Conservation (phyloP, 2,797 vertebrate genomes). For the Onychomys arenicola region DNA sequence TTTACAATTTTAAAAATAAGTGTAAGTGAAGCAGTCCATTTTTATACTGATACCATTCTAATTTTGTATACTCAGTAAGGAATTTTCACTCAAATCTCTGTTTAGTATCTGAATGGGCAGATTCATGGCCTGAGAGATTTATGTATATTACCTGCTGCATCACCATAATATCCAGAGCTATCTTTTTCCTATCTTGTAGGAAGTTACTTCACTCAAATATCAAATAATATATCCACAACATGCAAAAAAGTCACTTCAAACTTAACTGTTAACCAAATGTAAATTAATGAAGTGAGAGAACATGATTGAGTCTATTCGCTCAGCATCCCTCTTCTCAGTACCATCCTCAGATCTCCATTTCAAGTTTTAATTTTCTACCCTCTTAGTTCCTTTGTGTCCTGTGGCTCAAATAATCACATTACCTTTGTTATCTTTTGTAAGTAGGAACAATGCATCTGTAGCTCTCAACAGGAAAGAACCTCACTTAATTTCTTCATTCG, state of each 20-base stretch:
- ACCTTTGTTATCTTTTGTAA: not conserved
- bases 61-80: not conserved
- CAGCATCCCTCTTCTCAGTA: not conserved
- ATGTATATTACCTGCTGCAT: not conserved
- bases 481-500: conserved; percentile 6
- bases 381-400: not conserved
- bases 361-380: not conserved
- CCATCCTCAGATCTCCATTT: not conserved
- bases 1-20: conserved; percentile 28
- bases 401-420: not conserved
- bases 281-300: not conserved
- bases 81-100: not conserved
- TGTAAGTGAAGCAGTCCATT: not conserved
- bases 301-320: not conserved
- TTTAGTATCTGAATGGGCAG: not conserved
- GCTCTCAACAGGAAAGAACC: not conserved
- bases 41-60: not conserved
- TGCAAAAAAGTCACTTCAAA: not conserved
- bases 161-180: not conserved
- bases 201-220: not conserved
- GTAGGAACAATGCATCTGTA: not conserved
- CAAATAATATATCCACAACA: not conserved
- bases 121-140: not conserved
- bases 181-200: not conserved
- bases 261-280: not conserved